A percentile compares a stretch with the other conserved stretches of the same genome.
Evolutionary conservation across 2,797 vertebrate species (phyloP).

Genomic region (Odontamblyopus lacepedii): DNA sequence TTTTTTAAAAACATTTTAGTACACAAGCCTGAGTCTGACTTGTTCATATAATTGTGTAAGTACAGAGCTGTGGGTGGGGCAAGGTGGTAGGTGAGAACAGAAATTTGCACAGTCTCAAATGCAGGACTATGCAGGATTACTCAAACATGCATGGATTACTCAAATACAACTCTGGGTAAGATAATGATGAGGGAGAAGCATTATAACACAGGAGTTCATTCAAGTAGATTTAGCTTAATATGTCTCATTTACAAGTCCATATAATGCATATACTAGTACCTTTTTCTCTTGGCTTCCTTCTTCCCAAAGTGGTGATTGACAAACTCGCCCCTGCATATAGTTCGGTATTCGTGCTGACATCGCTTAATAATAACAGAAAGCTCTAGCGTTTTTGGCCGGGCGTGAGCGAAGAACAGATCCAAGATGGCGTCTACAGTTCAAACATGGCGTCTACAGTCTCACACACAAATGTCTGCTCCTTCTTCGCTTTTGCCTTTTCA

Average conservation of each 20-base stretch:
- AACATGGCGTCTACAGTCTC: neutral
- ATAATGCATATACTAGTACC: neutral
- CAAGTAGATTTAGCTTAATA: too few species aligned
- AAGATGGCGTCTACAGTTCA: neutral
- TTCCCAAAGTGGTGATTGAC: neutral
- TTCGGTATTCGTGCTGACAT: neutral
- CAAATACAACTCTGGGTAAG: too few species aligned
- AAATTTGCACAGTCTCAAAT: too few species aligned
- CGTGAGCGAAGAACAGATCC: neutral
- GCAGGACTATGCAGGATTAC: too few species aligned
- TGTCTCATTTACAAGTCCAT: neutral
- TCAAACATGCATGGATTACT: too few species aligned
- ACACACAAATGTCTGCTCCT: neutral
- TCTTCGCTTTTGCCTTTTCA: slow-evolving; percentile 10
- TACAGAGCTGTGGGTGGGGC: too few species aligned
- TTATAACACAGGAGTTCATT: neutral
- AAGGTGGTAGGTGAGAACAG: too few species aligned
- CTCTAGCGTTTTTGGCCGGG: neutral
- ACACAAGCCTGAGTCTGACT: too few species aligned
- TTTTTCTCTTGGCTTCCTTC: neutral
- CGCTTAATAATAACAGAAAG: neutral
- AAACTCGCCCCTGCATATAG: slow-evolving; percentile 1
- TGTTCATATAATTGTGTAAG: too few species aligned
- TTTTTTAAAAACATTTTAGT: too few species aligned
- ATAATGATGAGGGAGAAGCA: too few species aligned